Percentiles rank a stretch among this genome's conserved stretches.
These are phyloP conservation scores for Leuciscus idus DNA, from an alignment of 2,113 vertebrate species.

Conservation along the genomic window DNA sequence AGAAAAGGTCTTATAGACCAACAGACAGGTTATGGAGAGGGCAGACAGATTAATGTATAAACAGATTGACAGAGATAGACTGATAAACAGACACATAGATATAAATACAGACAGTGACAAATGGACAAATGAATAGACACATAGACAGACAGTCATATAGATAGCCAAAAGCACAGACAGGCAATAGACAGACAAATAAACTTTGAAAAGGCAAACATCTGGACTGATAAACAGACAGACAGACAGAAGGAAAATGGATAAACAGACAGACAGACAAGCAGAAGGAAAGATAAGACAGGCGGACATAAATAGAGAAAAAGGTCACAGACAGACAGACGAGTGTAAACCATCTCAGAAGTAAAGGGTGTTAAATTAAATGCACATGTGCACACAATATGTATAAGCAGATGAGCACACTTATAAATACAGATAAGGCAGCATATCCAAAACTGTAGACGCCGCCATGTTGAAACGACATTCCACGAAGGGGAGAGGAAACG, in stretches of 20 bases:
- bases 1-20: neutral
- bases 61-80: neutral
- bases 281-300: neutral
- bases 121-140: neutral
- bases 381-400: neutral
- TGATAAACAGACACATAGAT: neutral
- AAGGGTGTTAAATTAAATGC: neutral
- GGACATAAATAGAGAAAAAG: no score
- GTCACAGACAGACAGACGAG: neutral
- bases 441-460: constrained; percentile 58
- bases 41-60: neutral
- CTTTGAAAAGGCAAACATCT: no score
- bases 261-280: neutral
- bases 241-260: neutral
- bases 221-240: neutral
- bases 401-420: neutral
- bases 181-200: neutral
- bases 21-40: neutral
- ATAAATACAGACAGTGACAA: neutral
- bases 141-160: neutral
- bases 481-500: constrained; percentile 52
- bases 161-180: neutral
- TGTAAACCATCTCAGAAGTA: neutral
- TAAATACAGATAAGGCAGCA: constrained; percentile 43
- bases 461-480: constrained; percentile 71